Conservation (phyloP, 2,888 invertebrate species). For the Volucella bombylans region DNA sequence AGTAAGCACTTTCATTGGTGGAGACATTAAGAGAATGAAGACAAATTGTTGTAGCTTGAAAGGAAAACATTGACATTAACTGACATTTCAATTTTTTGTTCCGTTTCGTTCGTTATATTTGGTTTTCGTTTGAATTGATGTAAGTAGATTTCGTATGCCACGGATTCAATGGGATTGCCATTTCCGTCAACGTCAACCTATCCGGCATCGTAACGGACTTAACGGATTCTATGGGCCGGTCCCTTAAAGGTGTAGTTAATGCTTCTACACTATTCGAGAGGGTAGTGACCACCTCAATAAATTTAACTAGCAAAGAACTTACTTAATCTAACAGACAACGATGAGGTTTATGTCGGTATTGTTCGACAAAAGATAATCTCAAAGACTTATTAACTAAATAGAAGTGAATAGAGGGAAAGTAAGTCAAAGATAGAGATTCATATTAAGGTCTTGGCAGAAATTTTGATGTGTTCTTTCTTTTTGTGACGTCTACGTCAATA, state of each 20-base stretch:
- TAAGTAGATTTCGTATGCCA: too few relatives aligned
- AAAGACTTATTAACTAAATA: conserved; percentile 22
- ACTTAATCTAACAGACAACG: not conserved
- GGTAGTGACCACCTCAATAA: conserved; percentile 16
- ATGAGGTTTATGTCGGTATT: not conserved
- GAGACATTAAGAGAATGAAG: too few relatives aligned
- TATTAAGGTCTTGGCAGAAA: conserved; percentile 20
- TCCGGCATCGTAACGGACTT: too few relatives aligned
- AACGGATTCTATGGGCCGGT: too few relatives aligned
- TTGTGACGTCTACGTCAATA: not conserved
- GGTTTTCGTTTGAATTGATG: too few relatives aligned
- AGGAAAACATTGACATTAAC: too few relatives aligned
- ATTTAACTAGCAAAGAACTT: not conserved
- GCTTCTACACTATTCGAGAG: conserved; percentile 18
- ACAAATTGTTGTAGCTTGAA: too few relatives aligned
- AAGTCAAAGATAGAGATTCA: not conserved
- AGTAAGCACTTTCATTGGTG: too few relatives aligned
- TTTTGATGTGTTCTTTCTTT: not conserved
- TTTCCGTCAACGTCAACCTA: too few relatives aligned
- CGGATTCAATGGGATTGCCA: too few relatives aligned
- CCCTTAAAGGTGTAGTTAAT: conserved; percentile 14
- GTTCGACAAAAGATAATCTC: conserved; percentile 13
- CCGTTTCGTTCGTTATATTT: too few relatives aligned
- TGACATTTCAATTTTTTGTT: too few relatives aligned
- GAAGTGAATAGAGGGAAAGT: not conserved